Conservation (phyloP, 2,797 vertebrate genomes). For the Poeciliopsis gracilis region DNA sequence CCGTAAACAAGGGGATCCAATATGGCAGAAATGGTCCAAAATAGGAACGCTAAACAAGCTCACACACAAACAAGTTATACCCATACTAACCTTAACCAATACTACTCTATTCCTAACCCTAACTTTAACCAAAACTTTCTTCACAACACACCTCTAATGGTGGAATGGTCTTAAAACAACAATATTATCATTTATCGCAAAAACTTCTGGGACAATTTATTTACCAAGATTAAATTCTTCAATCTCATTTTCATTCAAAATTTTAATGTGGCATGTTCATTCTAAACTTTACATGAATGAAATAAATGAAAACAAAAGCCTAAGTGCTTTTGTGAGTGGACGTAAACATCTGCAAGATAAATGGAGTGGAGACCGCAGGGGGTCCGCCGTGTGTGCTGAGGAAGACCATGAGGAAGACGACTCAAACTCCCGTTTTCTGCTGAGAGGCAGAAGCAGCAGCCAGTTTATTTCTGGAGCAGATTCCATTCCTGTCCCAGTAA, state of each 20-base stretch:
- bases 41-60: not conserved
- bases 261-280: not conserved
- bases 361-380: conserved; percentile 41
- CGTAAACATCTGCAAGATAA: conserved; percentile 75
- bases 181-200: no score
- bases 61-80: not conserved
- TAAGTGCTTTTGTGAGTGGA: not conserved
- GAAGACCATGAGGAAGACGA: conserved; percentile 57
- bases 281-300: not conserved
- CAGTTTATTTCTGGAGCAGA: not conserved
- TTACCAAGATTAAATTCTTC: no score
- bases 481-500: not conserved
- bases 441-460: not conserved
- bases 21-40: not conserved
- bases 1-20: not conserved
- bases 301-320: not conserved
- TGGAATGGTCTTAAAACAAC: no score
- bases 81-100: not conserved
- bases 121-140: not conserved
- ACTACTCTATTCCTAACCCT: not conserved
- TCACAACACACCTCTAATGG: not conserved
- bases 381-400: conserved; percentile 57
- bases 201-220: no score
- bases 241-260: no score
- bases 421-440: not conserved